phyloP scores from a whole-genome alignment of 2,113 vertebrate genomes.

The Planiliza haematocheilus region DNA sequence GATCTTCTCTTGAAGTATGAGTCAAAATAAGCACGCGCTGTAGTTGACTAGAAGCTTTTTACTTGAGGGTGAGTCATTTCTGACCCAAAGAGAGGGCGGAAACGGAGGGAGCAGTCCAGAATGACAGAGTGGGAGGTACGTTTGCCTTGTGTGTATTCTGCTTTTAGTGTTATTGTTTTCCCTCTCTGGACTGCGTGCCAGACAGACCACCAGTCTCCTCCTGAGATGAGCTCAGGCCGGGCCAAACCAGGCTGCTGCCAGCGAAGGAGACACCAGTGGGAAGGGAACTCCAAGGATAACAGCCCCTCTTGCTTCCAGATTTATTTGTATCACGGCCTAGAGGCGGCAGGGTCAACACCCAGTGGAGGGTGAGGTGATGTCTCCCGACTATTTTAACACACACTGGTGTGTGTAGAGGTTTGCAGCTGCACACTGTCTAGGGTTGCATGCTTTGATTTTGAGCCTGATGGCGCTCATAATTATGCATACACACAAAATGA shows the following conservation, averaged over 20 bases:
- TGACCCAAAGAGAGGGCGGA: slow-evolving; percentile 53
- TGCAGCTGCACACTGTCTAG: slow-evolving; percentile 20
- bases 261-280: slow-evolving; percentile 42
- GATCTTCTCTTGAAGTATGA: slow-evolving; percentile 79
- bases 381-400: slow-evolving; percentile 68
- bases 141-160: slow-evolving; percentile 61
- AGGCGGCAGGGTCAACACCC: slow-evolving; percentile 39
- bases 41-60: slow-evolving; percentile 73
- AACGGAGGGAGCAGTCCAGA: slow-evolving; percentile 50
- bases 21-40: slow-evolving; percentile 72
- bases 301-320: slow-evolving; percentile 32
- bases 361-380: slow-evolving; percentile 51
- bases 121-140: slow-evolving; percentile 39
- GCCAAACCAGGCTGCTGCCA: slow-evolving; percentile 41
- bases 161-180: slow-evolving; percentile 73
- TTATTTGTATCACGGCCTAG: slow-evolving; percentile 64
- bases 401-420: slow-evolving; percentile 49
- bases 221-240: slow-evolving; percentile 37
- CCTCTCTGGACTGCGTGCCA: slow-evolving; percentile 50
- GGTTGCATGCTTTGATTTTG: slow-evolving; percentile 42
- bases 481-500: slow-evolving; percentile 19
- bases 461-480: slow-evolving; percentile 32
- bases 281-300: slow-evolving; percentile 56
- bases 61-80: slow-evolving; percentile 68
- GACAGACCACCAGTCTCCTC: slow-evolving; percentile 60